phyloP scores from a whole-genome alignment of 2,797 vertebrate species.

The Coccyzus lansbergi region DNA sequence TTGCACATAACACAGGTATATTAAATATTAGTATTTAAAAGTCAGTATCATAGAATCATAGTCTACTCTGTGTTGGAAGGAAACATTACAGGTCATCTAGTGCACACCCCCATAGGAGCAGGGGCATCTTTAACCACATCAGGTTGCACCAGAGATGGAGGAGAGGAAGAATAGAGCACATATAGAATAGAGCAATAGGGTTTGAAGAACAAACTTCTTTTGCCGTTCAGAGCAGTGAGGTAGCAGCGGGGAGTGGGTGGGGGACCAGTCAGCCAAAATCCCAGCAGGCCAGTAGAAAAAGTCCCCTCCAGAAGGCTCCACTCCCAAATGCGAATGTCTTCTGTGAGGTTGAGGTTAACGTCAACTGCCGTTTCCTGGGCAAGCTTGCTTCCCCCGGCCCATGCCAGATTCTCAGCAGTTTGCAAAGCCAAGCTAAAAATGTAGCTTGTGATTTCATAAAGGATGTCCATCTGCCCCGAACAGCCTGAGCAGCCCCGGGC shows the following conservation, averaged over 20 bases:
- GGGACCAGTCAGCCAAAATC: background rate
- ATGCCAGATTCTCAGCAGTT: background rate
- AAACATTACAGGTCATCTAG: no score
- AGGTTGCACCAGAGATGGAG: no score
- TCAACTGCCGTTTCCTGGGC: background rate
- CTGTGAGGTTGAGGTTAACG: background rate
- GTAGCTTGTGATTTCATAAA: constrained; percentile 48
- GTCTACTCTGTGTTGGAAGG: no score
- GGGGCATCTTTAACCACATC: no score
- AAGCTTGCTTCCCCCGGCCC: constrained; percentile 5
- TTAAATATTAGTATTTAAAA: background rate
- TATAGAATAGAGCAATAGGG: background rate
- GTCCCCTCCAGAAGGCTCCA: background rate
- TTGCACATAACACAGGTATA: background rate
- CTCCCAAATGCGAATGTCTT: background rate
- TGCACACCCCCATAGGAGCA: no score
- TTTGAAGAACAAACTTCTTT: background rate
- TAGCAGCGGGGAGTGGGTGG: background rate
- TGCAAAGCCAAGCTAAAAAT: constrained; percentile 34
- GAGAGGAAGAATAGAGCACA: background rate
- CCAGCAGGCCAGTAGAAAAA: background rate
- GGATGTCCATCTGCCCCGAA: constrained; percentile 59
- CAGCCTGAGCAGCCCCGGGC: constrained; percentile 62
- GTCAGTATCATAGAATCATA: background rate
- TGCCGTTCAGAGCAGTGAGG: background rate